These are phyloP conservation scores for Acanthosepion esculentum DNA, from an alignment of 2,888 invertebrate species.

Conservation along the genomic window DNA sequence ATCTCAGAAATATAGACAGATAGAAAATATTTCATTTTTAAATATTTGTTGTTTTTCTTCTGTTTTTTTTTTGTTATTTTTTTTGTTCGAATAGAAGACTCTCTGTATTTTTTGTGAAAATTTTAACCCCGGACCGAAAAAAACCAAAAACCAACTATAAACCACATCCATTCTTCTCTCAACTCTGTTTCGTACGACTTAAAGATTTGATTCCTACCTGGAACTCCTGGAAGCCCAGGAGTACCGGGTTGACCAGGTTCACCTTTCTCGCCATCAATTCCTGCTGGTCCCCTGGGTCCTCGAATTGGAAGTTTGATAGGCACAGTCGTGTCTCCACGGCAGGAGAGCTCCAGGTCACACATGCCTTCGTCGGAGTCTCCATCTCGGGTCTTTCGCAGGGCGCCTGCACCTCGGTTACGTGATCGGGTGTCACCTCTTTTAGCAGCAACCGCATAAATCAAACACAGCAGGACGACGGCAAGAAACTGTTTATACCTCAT, in stretches of 20 bases:
- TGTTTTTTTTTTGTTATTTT: background rate
- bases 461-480: background rate
- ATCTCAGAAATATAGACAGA: no score
- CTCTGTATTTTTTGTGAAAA: background rate
- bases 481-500: constrained; percentile 42
- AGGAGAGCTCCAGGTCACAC: constrained; percentile 46
- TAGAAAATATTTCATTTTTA: background rate
- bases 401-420: background rate
- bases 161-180: constrained; percentile 33
- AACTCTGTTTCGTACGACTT: constrained; percentile 9
- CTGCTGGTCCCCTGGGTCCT: constrained; percentile 46
- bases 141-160: background rate
- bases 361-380: background rate
- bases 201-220: constrained; percentile 43
- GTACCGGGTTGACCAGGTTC: constrained; percentile 46
- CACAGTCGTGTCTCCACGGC: constrained; percentile 45
- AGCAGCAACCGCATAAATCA: background rate
- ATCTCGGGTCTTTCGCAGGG: constrained; percentile 37
- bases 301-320: constrained; percentile 46
- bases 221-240: constrained; percentile 47
- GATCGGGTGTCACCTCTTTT: background rate
- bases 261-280: constrained; percentile 45
- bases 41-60: background rate
- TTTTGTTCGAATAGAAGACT: background rate
- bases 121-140: background rate